A percentile compares a stretch with the other conserved stretches of the same genome.
Conservation (phyloP, 2,113 vertebrate species). For the Marmota monax region DNA sequence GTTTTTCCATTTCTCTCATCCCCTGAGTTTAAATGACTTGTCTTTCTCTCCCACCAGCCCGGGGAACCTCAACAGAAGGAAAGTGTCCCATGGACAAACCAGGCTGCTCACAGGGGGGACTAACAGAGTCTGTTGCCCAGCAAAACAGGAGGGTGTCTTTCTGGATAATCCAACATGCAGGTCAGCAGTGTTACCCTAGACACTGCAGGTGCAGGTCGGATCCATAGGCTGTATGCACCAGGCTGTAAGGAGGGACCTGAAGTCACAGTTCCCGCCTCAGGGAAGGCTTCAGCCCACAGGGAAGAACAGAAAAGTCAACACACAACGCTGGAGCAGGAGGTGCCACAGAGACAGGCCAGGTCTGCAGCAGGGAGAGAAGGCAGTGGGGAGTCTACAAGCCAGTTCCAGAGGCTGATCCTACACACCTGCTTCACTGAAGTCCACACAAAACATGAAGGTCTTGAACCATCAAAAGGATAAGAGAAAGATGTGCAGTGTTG, state of each 20-base stretch:
- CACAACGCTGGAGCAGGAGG: not conserved
- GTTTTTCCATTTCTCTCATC: not conserved
- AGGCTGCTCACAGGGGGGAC: not conserved
- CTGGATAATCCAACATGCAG: not conserved
- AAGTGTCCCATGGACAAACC: not conserved
- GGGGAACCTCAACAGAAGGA: not conserved
- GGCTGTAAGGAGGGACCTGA: not conserved
- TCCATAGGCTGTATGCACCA: rapidly evolving
- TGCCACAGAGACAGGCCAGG: not conserved
- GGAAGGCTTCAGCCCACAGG: not conserved
- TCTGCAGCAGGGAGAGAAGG: rapidly evolving
- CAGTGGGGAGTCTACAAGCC: too few species aligned
- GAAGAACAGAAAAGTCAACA: not conserved
- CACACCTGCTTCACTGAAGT: not conserved
- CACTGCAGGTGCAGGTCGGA: not conserved
- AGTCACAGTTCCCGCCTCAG: not conserved
- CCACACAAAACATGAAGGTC: not conserved
- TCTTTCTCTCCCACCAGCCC: not conserved
- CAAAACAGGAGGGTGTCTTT: not conserved
- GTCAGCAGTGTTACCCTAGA: not conserved
- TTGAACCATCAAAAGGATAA: not conserved
- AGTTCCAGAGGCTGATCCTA: not conserved
- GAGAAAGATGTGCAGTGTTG: not conserved
- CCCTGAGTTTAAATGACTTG: not conserved
- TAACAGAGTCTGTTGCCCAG: too few species aligned